Conservation (phyloP, 37 sponge, comb jelly and placozoan genomes). For the Geodia barretti region DNA sequence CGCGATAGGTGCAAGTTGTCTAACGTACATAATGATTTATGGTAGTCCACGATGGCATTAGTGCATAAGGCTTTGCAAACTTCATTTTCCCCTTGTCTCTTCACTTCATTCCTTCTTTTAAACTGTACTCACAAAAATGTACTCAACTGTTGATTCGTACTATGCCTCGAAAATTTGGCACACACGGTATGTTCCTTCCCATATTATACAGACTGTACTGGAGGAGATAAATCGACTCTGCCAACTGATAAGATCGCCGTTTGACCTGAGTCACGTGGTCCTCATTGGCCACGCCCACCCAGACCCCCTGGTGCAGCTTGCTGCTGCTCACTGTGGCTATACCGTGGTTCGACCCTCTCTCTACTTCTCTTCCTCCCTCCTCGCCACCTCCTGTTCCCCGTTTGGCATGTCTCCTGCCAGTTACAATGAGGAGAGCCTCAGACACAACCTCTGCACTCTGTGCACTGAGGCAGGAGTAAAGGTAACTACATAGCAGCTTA, state of each 20-base stretch:
- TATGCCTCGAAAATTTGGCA: background rate
- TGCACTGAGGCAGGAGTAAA: conserved; percentile 66
- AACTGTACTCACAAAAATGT: no score
- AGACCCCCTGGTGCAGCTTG: conserved; percentile 37
- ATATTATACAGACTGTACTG: conserved; percentile 12
- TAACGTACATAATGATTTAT: no score
- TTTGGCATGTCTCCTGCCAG: background rate
- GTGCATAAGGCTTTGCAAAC: no score
- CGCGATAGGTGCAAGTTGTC: no score
- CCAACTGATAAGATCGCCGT: conserved; percentile 30
- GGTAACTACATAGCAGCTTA: no score
- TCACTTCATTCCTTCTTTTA: background rate
- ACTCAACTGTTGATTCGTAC: no score
- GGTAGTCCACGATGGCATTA: no score
- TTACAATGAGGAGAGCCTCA: conserved; percentile 28
- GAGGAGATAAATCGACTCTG: conserved; percentile 39
- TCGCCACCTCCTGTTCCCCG: background rate
- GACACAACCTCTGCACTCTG: conserved; percentile 30
- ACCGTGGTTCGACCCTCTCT: conserved; percentile 39
- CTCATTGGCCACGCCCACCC: conserved; percentile 60
- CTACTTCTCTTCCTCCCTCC: conserved; percentile 17
- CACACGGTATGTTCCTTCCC: no score
- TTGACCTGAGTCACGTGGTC: conserved; percentile 46
- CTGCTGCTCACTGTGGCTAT: conserved; percentile 42
- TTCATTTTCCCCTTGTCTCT: background rate